Percentiles rank a stretch among this genome's conserved stretches.
Conservation (phyloP, 2,113 vertebrate species). For the Boleophthalmus pectinirostris region DNA sequence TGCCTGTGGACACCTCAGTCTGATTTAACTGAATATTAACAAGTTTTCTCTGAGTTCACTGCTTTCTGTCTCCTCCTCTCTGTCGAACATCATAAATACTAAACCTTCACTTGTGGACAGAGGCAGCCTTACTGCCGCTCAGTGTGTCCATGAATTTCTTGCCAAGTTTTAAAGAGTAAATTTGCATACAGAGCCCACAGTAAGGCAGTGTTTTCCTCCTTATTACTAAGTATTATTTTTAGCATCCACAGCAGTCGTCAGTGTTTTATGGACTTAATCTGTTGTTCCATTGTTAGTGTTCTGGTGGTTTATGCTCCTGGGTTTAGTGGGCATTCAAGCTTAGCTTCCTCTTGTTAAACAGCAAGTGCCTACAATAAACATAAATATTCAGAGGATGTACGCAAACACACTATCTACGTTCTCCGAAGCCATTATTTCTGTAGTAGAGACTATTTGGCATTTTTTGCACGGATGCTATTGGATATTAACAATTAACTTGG, state of each 20-base stretch:
- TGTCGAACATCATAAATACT: conserved; percentile 47
- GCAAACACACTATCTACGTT: not conserved
- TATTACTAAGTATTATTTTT: conserved; percentile 44
- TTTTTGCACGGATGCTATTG: no score
- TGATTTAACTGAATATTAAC: conserved; percentile 63
- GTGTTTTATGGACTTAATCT: conserved; percentile 32
- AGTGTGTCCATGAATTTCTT: conserved; percentile 17
- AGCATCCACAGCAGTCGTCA: conserved; percentile 13
- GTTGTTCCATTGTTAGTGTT: conserved; percentile 20
- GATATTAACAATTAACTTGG: no score
- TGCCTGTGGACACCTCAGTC: conserved; percentile 23
- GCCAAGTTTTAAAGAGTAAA: conserved; percentile 43
- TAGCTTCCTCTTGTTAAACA: conserved; percentile 47
- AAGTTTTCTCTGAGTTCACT: conserved; percentile 33
- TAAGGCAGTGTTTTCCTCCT: conserved; percentile 26
- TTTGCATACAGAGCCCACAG: conserved; percentile 27
- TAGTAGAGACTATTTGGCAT: not conserved
- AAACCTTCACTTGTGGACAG: conserved; percentile 38
- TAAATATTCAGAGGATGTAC: conserved; percentile 16
- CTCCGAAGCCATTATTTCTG: conserved; percentile 2
- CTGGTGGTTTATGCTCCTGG: conserved; percentile 17
- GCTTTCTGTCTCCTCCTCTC: conserved; percentile 35
- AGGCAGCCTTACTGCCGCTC: conserved; percentile 23
- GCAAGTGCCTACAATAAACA: conserved; percentile 42
- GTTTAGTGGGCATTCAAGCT: conserved; percentile 40